phyloP scores from a whole-genome alignment of 2,888 invertebrate genomes.

The Campoplex capitator region DNA sequence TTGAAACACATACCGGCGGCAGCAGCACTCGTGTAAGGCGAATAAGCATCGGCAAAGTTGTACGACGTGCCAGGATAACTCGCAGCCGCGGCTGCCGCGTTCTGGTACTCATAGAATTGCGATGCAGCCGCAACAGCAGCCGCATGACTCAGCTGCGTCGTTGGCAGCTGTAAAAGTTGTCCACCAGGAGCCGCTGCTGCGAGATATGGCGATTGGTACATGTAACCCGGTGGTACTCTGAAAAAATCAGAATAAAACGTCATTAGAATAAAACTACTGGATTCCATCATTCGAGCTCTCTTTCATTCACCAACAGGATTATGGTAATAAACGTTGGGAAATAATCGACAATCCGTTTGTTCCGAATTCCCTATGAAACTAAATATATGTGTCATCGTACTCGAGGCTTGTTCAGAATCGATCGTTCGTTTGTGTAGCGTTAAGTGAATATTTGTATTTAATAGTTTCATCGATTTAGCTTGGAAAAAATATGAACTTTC shows the following conservation, averaged over 20 bases:
- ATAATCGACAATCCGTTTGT: constrained; percentile 11
- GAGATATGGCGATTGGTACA: constrained; percentile 91
- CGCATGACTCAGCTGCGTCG: constrained; percentile 89
- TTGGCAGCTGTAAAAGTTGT: constrained; percentile 87
- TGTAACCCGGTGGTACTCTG: constrained; percentile 92
- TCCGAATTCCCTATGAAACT: not conserved
- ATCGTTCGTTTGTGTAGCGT: not conserved
- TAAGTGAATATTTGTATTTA: not conserved
- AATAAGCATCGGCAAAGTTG: constrained; percentile 90
- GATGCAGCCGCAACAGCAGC: constrained; percentile 93
- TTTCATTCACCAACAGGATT: constrained; percentile 35
- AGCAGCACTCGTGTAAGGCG: constrained; percentile 88
- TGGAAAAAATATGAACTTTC: not conserved
- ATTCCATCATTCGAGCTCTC: not conserved
- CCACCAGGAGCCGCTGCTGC: constrained; percentile 88
- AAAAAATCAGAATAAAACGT: constrained; percentile 76
- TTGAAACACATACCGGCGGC: constrained; percentile 87
- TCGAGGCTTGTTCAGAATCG: not conserved
- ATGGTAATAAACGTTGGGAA: constrained; percentile 12
- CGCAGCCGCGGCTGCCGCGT: constrained; percentile 89
- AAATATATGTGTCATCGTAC: not conserved
- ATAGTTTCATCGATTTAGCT: not conserved
- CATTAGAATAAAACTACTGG: constrained; percentile 1
- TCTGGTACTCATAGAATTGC: constrained; percentile 93
- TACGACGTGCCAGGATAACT: constrained; percentile 91